Percentiles rank a stretch among this genome's conserved stretches.
These are phyloP conservation scores for Pangasius sanitwongsei DNA, from an alignment of 2,797 vertebrate species.

Conservation along the genomic window DNA sequence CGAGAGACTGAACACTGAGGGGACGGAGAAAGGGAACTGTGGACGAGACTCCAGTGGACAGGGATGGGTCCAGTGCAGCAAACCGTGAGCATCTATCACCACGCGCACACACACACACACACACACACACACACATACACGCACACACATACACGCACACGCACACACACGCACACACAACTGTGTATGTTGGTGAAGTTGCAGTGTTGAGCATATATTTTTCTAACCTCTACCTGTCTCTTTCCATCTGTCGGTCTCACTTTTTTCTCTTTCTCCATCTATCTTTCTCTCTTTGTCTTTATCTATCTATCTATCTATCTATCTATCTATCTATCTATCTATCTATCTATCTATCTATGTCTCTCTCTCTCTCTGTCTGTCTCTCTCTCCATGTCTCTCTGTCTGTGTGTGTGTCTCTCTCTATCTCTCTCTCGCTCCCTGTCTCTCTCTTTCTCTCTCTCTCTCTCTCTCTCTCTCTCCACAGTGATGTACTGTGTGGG, in stretches of 20 bases:
- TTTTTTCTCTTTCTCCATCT: not conserved
- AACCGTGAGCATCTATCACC: slow-evolving; percentile 82
- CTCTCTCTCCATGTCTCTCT: not conserved
- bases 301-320: not conserved
- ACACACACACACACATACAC: slow-evolving; percentile 14
- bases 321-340: not conserved
- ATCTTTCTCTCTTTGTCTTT: not conserved
- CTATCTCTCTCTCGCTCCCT: not conserved
- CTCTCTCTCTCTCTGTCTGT: not conserved
- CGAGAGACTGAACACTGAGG: slow-evolving; percentile 93
- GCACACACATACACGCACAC: not conserved
- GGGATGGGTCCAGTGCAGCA: slow-evolving; percentile 91
- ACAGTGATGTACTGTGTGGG: slow-evolving; percentile 92
- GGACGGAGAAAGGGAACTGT: slow-evolving; percentile 93
- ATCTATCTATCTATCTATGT: not conserved
- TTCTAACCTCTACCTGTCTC: not conserved
- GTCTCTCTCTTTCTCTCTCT: not conserved
- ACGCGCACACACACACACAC: slow-evolving; percentile 10
- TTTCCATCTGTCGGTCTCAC: not conserved
- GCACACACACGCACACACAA: slow-evolving; percentile 23
- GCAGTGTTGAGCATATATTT: not conserved
- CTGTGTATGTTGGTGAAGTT: not conserved
- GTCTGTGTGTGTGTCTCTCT: not conserved
- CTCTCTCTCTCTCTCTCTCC: not conserved
- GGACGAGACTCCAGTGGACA: slow-evolving; percentile 80